Percentiles rank a stretch among this genome's conserved stretches.
These are phyloP conservation scores for Crioceris asparagi DNA, from an alignment of 2,888 invertebrate genomes.

Conservation along the genomic window DNA sequence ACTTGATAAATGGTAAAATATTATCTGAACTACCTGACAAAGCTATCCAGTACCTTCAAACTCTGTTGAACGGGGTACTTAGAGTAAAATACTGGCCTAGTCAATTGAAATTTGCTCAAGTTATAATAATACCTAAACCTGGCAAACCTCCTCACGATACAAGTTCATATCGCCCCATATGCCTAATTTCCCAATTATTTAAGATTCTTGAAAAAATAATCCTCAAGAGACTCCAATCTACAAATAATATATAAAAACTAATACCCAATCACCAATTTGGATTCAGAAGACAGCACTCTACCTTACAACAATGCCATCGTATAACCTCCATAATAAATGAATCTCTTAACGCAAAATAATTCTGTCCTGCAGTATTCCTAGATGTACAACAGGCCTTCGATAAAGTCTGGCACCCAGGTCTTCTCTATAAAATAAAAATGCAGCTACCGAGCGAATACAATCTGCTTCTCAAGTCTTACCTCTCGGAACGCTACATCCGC, in stretches of 20 bases:
- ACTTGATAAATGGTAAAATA: no score
- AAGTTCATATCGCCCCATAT: constrained; percentile 3
- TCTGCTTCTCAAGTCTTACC: constrained; percentile 1
- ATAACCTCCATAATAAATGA: no score
- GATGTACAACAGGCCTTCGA: constrained; percentile 2
- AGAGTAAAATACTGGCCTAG: constrained; percentile 2
- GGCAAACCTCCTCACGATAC: not conserved
- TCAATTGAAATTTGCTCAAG: not conserved
- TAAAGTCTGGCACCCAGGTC: constrained; percentile 4
- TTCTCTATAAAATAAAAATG: no score
- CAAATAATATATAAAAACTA: not conserved
- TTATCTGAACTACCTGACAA: no score
- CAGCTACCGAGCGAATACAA: not conserved
- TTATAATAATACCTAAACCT: constrained; percentile 2
- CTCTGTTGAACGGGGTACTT: constrained; percentile 3
- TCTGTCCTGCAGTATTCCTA: constrained; percentile 1
- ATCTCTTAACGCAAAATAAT: not conserved
- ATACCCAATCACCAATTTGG: constrained; percentile 4
- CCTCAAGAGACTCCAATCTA: not conserved
- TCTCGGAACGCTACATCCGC: not conserved
- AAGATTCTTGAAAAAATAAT: constrained; percentile 4
- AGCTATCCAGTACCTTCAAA: no score
- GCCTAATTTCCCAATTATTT: constrained; percentile 3
- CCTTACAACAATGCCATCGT: not conserved
- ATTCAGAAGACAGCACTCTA: not conserved